Conservation (phyloP, 2,113 vertebrate species). For the Orthochromis indermauri region DNA sequence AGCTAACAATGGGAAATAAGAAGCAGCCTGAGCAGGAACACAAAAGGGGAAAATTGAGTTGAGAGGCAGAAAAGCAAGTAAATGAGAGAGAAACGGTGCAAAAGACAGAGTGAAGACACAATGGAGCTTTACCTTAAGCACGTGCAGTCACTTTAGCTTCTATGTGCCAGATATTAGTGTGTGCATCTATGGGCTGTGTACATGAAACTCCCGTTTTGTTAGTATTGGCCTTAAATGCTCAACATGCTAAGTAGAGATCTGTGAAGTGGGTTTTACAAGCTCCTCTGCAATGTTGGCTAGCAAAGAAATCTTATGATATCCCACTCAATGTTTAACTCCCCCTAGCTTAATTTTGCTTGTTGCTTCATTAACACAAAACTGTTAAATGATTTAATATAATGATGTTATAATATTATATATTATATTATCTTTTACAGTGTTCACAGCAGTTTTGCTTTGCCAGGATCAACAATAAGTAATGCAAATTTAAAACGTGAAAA, state of each 20-base stretch:
- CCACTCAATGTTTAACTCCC: background rate
- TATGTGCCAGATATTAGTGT: background rate
- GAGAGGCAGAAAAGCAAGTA: background rate
- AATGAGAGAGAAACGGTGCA: background rate
- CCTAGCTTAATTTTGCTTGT: background rate
- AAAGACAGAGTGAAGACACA: background rate
- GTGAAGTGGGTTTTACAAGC: background rate
- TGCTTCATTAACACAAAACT: background rate
- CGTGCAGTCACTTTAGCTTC: background rate
- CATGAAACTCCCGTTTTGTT: background rate
- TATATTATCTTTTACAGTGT: background rate
- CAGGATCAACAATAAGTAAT: background rate
- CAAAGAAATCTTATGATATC: background rate
- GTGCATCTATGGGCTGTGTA: background rate
- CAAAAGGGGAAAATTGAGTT: background rate
- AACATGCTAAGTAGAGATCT: background rate
- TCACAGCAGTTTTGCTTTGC: background rate
- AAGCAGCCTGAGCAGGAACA: background rate
- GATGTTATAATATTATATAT: background rate
- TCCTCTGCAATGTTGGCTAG: background rate
- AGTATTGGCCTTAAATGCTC: background rate
- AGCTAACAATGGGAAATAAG: background rate
- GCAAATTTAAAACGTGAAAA: background rate
- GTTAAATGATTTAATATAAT: background rate
- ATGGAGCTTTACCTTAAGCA: background rate